Percentiles rank a stretch among this genome's conserved stretches.
Conservation (phyloP, 2,113 vertebrate species). For the Typhlomys cinereus region DNA sequence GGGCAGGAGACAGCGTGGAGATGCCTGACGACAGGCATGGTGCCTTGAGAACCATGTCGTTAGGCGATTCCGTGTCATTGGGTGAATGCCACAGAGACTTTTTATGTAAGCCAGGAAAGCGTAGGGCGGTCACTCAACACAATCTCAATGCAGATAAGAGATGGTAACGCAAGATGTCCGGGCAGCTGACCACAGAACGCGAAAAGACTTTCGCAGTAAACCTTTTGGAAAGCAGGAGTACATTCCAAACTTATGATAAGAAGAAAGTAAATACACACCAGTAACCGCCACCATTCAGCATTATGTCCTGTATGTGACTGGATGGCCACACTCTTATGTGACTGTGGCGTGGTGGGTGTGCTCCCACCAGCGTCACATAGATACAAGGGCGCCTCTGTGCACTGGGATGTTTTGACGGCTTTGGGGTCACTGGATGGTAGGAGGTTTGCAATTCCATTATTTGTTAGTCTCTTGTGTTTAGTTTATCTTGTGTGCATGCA, state of each 20-base stretch:
- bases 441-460: too few relatives aligned
- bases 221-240: background rate
- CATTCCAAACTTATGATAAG: background rate
- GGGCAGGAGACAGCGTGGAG: background rate
- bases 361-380: background rate
- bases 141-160: fast-evolving
- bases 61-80: background rate
- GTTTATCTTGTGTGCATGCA: too few relatives aligned
- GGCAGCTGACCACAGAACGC: background rate
- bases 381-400: background rate
- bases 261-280: background rate
- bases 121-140: background rate
- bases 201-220: background rate
- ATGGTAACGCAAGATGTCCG: background rate
- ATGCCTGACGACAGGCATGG: background rate
- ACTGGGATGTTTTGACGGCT: background rate
- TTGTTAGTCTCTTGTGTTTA: too few relatives aligned
- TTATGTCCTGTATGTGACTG: background rate
- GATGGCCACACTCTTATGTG: background rate
- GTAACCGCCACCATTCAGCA: background rate
- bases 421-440: too few relatives aligned
- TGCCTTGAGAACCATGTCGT: background rate
- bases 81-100: background rate
- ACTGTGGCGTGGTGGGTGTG: background rate
- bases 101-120: background rate